Evolutionary conservation across 35 echinoderm and acorn worm genomes (phyloP), one percentile per base, ranked within the genome.

Genomic region (Diadema setosum): DNA sequence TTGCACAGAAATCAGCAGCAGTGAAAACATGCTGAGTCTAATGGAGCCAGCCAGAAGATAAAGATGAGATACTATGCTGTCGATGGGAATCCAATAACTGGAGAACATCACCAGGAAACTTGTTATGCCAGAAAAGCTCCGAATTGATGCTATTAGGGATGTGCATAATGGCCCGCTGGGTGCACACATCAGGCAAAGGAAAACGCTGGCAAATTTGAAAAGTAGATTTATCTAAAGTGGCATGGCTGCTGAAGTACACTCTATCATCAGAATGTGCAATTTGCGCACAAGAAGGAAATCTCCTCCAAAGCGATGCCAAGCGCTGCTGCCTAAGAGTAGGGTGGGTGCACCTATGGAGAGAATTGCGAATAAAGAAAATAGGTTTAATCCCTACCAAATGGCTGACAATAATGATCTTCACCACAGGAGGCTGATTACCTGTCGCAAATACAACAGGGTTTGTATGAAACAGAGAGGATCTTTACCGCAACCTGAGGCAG

Each of bases 1-100:
- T n/a, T n/a, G n/a, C n/a, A n/a, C n/a, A n/a, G n/a, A n/a, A n/a
- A n/a, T n/a, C n/a, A n/a, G n/a, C n/a, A n/a, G n/a, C n/a, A n/a
- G n/a, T n/a, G n/a, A n/a, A n/a, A n/a, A n/a, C n/a, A n/a, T n/a
- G n/a, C n/a, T n/a, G n/a, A n/a, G n/a, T n/a, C n/a, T n/a, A 67
- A 30, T 85, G 83, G 32, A 25, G 65, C 36, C 49, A 39, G 33
- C 16, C 65, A 5, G 29, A 30, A 5, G 9, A 14, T 25, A 20
- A 25, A 0, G n/a, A n/a, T n/a, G n/a, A n/a, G n/a, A n/a, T n/a
- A n/a, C n/a, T n/a, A n/a, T n/a, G n/a, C n/a, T n/a, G n/a, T n/a
- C n/a, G 83, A 17, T 85, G 83, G 83, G 83, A 85, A 25, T 32
- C 83, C 1, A 26, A 64, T 33, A 58, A 85, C 40, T 49, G 83